A percentile compares a stretch with the other conserved stretches of the same genome.
phyloP scores from a whole-genome alignment of 2,113 vertebrate genomes.

The Proteles cristata region DNA sequence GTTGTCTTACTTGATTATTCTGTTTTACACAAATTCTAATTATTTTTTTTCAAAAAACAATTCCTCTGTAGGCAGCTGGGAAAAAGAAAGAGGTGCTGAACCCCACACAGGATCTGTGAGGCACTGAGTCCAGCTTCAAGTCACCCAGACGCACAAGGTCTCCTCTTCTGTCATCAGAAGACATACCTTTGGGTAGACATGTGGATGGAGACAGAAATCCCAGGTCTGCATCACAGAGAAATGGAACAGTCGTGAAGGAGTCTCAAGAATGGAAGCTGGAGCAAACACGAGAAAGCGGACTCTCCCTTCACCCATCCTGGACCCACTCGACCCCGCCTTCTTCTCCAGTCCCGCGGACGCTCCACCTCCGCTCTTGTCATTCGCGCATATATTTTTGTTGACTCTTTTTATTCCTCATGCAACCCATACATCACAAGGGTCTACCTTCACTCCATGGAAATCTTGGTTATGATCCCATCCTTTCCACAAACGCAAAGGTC shows the following conservation, averaged over 20 bases:
- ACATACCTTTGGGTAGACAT: not conserved
- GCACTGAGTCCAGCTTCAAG: not conserved
- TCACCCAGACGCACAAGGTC: not conserved
- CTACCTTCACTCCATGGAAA: not conserved
- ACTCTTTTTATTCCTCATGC: not conserved
- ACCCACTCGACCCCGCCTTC: not conserved
- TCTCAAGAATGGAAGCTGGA: not conserved
- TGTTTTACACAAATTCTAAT: not conserved
- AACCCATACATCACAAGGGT: not conserved
- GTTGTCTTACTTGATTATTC: not conserved
- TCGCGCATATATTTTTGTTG: not conserved
- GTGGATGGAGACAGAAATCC: not conserved
- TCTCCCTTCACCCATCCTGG: not conserved
- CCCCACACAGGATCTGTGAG: not conserved
- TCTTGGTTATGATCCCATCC: not conserved
- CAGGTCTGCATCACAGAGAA: not conserved
- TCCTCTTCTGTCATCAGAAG: not conserved
- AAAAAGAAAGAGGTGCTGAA: not conserved
- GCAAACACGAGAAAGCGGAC: not conserved
- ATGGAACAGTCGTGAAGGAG: not conserved
- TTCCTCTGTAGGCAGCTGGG: not conserved
- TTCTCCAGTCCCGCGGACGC: not conserved
- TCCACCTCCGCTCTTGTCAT: not conserved
- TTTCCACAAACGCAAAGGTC: not conserved
- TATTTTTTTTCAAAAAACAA: not conserved